Base-by-base conservation (phyloP, 2,113 vertebrate species). In the Oreochromis spilurus region DNA sequence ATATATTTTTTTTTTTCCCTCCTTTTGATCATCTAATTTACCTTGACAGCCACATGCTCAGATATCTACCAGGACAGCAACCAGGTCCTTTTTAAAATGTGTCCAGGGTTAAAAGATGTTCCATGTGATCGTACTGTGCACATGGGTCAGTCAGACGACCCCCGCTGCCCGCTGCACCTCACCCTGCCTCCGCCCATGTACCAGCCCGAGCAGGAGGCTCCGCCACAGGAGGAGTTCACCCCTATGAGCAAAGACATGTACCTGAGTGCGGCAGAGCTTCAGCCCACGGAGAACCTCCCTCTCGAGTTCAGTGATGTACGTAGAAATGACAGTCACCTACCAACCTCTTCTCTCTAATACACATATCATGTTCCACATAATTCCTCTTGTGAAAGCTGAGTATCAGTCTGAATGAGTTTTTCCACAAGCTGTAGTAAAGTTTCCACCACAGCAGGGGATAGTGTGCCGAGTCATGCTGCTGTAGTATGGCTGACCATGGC, bases 281-380 rank as follows among this genome's bases (percentile, higher is more conserved):
- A 99, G 95, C 98, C 98, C 92, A 97, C 97, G 0, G 98, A 99
- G 95, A 99, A 96, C 80, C 95, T 99, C 48, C 98, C 98, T 4
- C 94, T 99, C 91, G 98, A 99, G 92, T 98, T 99, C 96, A 99
- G 98, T 5, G 98, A 99, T 17, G 98, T 99, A 96, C 93, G 98
- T 97, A 79, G 52, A 85, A 10, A 83, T 24, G n/a, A 52, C 50
- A 12, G n/a, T 60, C 26, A 43, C 62, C 16, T 60, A 6, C 2
- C 60, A 14, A 9, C 17, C 48, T 81, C n/a, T 78, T 21, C 48
- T 53, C 57, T 77, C 0, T 13, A 19, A 31, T 29, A 52, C 16
- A 52, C 72, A 34, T 13, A 77, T 31, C 26, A n/a, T 5, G 0
- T 45, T 72, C 67, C 67, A 45, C 3, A 45, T 72, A 40, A 70